Percentiles rank a stretch among this genome's conserved stretches.
These are phyloP conservation scores for Forpus xanthops DNA, from an alignment of 2,797 vertebrate species.

Conservation along the genomic window DNA sequence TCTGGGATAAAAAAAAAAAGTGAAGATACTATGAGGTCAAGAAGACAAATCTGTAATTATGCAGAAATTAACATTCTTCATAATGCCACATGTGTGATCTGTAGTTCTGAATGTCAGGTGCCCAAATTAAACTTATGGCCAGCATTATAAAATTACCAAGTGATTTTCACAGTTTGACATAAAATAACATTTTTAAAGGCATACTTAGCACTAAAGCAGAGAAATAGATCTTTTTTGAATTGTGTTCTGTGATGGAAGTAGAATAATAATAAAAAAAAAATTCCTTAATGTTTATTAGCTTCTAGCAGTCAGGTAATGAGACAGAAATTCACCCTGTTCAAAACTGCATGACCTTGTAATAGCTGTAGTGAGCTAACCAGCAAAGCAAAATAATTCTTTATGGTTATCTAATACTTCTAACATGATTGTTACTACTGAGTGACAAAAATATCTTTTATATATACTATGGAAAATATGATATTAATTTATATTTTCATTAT, in stretches of 20 bases:
- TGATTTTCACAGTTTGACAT: neutral
- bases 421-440: neutral
- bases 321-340: neutral
- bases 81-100: neutral
- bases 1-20: neutral
- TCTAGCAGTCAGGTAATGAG: neutral
- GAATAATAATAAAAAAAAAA: neutral
- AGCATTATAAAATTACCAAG: neutral
- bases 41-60: neutral
- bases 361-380: neutral
- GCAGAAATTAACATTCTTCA: neutral
- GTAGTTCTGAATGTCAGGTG: neutral
- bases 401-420: neutral
- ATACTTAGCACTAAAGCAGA: neutral
- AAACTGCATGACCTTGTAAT: neutral
- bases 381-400: neutral
- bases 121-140: neutral
- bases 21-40: neutral
- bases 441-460: neutral
- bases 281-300: neutral
- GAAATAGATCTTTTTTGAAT: neutral
- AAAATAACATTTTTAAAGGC: neutral
- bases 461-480: neutral
- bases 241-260: neutral
- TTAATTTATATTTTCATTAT: neutral